These are phyloP conservation scores for Pheosia gnoma DNA, from an alignment of 2,888 invertebrate species.

Conservation along the genomic window DNA sequence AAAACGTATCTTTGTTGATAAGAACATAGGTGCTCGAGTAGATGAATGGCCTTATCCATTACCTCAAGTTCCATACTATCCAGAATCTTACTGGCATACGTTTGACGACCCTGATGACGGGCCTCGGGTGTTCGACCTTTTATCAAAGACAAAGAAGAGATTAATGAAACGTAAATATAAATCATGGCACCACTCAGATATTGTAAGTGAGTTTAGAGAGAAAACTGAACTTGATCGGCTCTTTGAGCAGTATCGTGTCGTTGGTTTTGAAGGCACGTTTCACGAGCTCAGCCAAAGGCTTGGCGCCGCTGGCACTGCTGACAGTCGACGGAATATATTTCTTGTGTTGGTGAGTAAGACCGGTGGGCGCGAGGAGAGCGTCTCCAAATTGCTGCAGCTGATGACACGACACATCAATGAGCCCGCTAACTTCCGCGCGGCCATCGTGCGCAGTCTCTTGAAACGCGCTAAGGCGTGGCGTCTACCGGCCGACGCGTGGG, in stretches of 20 bases:
- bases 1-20: constrained; percentile 56
- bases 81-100: not conserved
- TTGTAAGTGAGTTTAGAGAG: not conserved
- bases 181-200: not conserved
- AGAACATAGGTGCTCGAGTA: constrained; percentile 42
- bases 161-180: too few species aligned
- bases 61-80: constrained; percentile 21
- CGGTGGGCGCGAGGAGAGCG: constrained; percentile 51
- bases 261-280: constrained; percentile 55
- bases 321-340: constrained; percentile 64
- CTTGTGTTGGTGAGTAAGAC: constrained; percentile 68
- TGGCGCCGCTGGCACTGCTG: constrained; percentile 45
- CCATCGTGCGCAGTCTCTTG: constrained; percentile 66
- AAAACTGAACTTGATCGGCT: constrained; percentile 53
- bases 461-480: constrained; percentile 64
- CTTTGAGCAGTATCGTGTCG: constrained; percentile 61
- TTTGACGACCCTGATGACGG: constrained; percentile 1
- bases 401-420: constrained; percentile 56
- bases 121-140: not conserved
- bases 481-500: constrained; percentile 53
- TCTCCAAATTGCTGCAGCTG: constrained; percentile 53
- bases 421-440: constrained; percentile 56
- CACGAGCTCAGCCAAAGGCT: constrained; percentile 56
- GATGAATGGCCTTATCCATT: constrained; percentile 48
- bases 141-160: not conserved